These are phyloP conservation scores for Strix occidentalis DNA, from an alignment of 2,797 vertebrate species.

Conservation along the genomic window DNA sequence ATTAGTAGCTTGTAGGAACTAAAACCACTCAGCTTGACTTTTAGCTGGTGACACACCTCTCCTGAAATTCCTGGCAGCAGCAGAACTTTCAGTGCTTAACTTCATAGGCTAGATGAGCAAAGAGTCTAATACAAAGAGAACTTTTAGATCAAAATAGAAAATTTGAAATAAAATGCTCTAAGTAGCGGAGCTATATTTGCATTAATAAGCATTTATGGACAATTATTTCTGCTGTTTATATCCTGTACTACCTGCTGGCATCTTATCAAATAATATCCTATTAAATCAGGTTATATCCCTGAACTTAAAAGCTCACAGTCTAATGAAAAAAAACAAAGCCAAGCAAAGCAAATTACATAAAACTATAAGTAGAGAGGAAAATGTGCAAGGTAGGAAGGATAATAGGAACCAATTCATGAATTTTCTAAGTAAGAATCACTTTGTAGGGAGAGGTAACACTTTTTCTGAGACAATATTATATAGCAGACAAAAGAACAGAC, in stretches of 20 bases:
- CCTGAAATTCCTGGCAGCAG: not conserved
- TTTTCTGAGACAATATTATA: not conserved
- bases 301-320: not conserved
- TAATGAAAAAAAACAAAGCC: not conserved
- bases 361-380: not conserved
- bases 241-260: not conserved
- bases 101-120: not conserved
- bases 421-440: not conserved
- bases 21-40: not conserved
- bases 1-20: not conserved
- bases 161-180: not conserved
- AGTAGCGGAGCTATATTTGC: not conserved
- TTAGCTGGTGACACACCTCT: not conserved
- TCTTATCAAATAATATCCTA: not conserved
- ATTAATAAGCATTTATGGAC: not conserved
- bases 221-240: slow-evolving; percentile 5
- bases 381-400: not conserved
- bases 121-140: not conserved
- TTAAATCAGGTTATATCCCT: not conserved
- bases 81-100: not conserved
- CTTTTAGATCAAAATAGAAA: not conserved
- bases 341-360: not conserved
- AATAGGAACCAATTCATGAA: not conserved
- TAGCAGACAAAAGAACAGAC: not conserved
- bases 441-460: not conserved